Conservation (phyloP, 2,888 invertebrate genomes). For the Belgica antarctica region DNA sequence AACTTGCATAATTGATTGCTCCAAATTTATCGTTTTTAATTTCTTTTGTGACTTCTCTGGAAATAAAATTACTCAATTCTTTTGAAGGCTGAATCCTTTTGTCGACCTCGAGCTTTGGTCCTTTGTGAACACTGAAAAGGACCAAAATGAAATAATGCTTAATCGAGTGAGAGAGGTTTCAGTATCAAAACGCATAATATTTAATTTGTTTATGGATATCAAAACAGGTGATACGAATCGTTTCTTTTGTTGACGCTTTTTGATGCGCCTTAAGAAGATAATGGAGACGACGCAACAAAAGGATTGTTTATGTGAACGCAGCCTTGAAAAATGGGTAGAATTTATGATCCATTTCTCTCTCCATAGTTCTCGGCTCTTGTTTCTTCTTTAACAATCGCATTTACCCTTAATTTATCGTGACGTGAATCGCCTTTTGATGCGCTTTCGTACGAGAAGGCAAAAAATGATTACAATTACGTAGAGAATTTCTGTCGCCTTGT, state of each 20-base stretch:
- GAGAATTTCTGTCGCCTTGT: not conserved
- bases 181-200: not conserved
- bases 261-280: not conserved
- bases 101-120: not conserved
- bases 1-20: conserved; percentile 36
- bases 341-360: conserved; percentile 26
- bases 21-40: not conserved
- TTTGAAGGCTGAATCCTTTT: conserved; percentile 3
- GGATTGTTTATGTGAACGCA: conserved; percentile 32
- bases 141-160: not conserved
- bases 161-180: conserved; percentile 30
- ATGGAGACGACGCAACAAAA: conserved; percentile 3
- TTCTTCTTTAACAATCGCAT: not conserved
- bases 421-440: not conserved
- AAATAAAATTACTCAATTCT: not conserved
- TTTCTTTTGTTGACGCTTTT: not conserved
- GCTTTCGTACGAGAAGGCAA: not conserved
- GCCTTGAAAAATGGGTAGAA: conserved; percentile 12
- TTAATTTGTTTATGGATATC: conserved; percentile 30
- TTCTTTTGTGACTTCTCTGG: not conserved
- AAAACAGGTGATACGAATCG: conserved; percentile 31
- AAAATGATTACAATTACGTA: not conserved
- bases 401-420: conserved; percentile 32
- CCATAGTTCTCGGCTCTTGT: conserved; percentile 1
- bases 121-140: not conserved